Evolutionary conservation across 2,797 vertebrate species (phyloP), one percentile per base, ranked within the genome.

Genomic region (Rhadinocentrus ornatus): DNA sequence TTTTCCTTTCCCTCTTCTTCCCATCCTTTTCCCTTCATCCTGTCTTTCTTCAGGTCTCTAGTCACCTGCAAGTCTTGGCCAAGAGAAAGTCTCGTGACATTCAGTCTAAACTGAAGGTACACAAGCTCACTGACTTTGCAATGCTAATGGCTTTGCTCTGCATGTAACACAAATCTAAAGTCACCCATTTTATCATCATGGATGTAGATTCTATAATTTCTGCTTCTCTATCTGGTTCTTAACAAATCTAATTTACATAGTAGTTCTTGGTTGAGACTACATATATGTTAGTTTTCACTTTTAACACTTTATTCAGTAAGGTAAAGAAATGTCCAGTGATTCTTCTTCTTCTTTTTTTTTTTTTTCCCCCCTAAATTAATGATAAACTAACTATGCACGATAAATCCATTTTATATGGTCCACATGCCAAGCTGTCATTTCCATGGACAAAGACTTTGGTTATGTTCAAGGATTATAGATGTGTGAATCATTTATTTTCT

Each of bases 51-150:
- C 96, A 98, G 97, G 96, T 98, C 93, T 98, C 96, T 98, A 98
- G 97, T 96, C 96, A 98, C 94, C 95, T 98, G 94, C 96, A 98
- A 95, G 97, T 98, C 94, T 96, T 98, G 96, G 96, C 96, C 92
- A 96, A 96, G 90, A 95, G 97, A 97, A 97, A 97, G 94, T 97
- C 97, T 94, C 96, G 96, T 71, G 97, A 98, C 93, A 96, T 97
- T 96, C 97, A 97, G 95, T 96, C 96, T 95, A 97, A 97, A 93
- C 95, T 98, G 89, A 98, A 98, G 97, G 97, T 98, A 98, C 87
- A 95, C 92, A 78, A 10, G 80, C 79, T 84, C 55, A 84, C 77
- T 87, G 81, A 78, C 71, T 73, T 71, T 72, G 81, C 74, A 64
- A 26, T 37, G 62, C 72, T 75, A 75, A 71, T 56, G 7, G 85